Evolutionary conservation across 2,113 vertebrate species (phyloP), one percentile per base, ranked within the genome.

Genomic region (Todiramphus saurophagus): DNA sequence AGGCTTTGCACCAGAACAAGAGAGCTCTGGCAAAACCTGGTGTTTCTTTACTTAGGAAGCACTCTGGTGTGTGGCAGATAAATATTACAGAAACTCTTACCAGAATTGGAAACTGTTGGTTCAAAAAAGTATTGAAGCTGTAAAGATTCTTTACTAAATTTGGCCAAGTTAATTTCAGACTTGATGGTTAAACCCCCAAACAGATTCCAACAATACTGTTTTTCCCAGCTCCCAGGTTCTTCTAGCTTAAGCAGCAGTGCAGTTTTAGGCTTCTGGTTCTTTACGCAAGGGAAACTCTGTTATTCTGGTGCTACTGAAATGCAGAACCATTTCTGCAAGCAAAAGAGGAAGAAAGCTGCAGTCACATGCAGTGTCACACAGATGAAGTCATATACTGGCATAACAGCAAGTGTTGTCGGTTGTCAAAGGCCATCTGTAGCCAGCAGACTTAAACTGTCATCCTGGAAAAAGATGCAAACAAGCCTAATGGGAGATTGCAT

Each of bases 401-500:
- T 62, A 94, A 95, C 87, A 91, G 87, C 5, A 89, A 96, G 90
- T 83, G 96, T 93, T 97, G 97, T 96, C 84, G 82, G 89, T 94
- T 96, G 96, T 97, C 96, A 97, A 94, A 97, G 96, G 95, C 93
- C 96, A 93, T 96, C 96, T 97, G 97, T 84, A 90, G 91, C 93
- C 93, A 96, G 90, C 92, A 92, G 89, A 96, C 90, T 96, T 93
- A 46, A 92, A 86, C 77, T 89, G 94, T 93, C 93, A 93, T 56
- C 74, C 95, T 87, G 88, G 87, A 91, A 94, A 96, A 97, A 95
- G 92, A 97, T 88, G 87, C 93, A 96, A 94, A 95, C 89, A 89
- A 85, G 83, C 79, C 50, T 92, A 94, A 93, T 90, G 94, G 95
- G 78, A 91, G 82, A 89, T 43, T 91, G 83, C 64, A 89, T 97